Conservation (phyloP, 1,140 invertebrate genomes). For the Pogonomyrmex barbatus region DNA sequence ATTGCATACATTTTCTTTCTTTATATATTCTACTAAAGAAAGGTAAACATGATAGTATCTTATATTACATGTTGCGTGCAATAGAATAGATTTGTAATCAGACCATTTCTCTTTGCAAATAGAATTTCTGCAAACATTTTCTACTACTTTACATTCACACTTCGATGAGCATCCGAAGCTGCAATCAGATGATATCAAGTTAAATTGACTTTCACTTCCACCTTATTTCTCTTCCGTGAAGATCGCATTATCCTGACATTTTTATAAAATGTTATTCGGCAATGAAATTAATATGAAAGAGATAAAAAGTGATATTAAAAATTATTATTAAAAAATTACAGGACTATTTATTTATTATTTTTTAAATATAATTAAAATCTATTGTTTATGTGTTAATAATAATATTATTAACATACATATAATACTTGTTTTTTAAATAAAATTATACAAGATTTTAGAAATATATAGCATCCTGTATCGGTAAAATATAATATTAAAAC, state of each 20-base stretch:
- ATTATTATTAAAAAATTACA: neutral
- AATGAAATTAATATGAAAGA: neutral
- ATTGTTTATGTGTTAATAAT: too few relatives aligned
- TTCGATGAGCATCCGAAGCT: conserved; percentile 42
- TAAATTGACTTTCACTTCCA: conserved; percentile 62
- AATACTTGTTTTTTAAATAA: too few relatives aligned
- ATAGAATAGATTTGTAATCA: conserved; percentile 54
- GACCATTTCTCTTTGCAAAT: conserved; percentile 54
- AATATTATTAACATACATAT: neutral
- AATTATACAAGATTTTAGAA: too few relatives aligned
- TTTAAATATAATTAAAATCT: neutral
- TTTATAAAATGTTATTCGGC: neutral
- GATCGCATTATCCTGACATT: conserved; percentile 18
- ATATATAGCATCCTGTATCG: neutral
- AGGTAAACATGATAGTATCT: conserved; percentile 31
- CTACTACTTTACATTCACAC: conserved; percentile 28
- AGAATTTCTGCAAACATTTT: conserved; percentile 56
- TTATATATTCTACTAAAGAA: too few relatives aligned
- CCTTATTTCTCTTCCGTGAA: conserved; percentile 44
- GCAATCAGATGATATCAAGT: conserved; percentile 53
- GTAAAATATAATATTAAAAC: neutral
- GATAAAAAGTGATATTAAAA: neutral
- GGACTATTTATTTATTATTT: neutral
- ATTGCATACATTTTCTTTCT: conserved; percentile 51
- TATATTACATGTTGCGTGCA: conserved; percentile 24